Conservation (phyloP, 1,140 invertebrate genomes). For the Lerema accius region DNA sequence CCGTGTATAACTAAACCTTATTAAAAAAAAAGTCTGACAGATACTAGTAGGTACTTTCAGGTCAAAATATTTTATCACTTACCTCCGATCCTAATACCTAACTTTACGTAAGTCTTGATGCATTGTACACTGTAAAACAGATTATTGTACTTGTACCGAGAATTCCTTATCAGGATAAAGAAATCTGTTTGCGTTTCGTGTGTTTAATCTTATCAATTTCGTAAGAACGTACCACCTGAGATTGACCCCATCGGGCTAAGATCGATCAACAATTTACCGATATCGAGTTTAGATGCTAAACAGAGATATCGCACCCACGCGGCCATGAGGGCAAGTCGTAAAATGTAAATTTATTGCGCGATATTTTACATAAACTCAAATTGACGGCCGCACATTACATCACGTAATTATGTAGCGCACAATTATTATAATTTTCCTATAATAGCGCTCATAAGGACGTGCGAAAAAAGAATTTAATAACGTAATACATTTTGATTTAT, state of each 20-base stretch:
- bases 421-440: slow-evolving; percentile 82
- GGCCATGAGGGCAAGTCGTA: slow-evolving; percentile 56
- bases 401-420: slow-evolving; percentile 73
- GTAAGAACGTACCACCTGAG: slow-evolving; percentile 16
- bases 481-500: slow-evolving; percentile 71
- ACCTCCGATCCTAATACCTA: too few relatives aligned
- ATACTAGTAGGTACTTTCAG: too few relatives aligned
- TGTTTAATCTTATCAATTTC: not conserved
- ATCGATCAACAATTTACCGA: slow-evolving; percentile 52
- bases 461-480: slow-evolving; percentile 78
- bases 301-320: slow-evolving; percentile 39
- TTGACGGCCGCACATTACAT: slow-evolving; percentile 72
- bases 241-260: slow-evolving; percentile 41
- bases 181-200: too few relatives aligned
- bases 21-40: too few relatives aligned
- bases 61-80: too few relatives aligned
- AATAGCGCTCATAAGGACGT: slow-evolving; percentile 75
- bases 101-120: too few relatives aligned
- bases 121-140: too few relatives aligned
- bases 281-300: slow-evolving; percentile 51
- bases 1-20: too few relatives aligned
- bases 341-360: slow-evolving; percentile 80
- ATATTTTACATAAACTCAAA: slow-evolving; percentile 81
- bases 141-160: too few relatives aligned
- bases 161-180: too few relatives aligned